phyloP scores from a whole-genome alignment of 1,140 invertebrate genomes.

The Paramacrobiotus metropolitanus region DNA sequence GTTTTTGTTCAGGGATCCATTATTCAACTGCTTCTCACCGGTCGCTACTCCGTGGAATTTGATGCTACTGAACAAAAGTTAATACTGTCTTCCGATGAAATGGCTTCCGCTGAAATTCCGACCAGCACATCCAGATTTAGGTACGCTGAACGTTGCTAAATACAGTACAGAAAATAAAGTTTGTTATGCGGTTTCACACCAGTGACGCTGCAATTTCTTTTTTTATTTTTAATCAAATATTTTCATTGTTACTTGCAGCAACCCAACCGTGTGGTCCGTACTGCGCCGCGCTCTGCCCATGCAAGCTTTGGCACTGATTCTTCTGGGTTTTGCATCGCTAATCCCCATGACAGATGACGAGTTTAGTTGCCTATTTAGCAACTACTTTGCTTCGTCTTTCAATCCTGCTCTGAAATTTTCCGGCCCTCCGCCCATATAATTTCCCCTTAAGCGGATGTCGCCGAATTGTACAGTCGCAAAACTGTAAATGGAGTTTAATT shows the following conservation, averaged over 20 bases:
- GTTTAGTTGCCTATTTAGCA: conserved; percentile 51
- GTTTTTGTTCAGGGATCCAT: background rate
- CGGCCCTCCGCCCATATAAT: conserved; percentile 60
- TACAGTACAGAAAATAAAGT: too few species aligned
- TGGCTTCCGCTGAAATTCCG: background rate
- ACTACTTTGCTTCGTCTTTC: conserved; percentile 47
- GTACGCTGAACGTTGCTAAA: background rate
- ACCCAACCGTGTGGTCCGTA: background rate
- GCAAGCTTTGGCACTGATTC: conserved; percentile 58
- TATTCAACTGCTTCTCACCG: background rate
- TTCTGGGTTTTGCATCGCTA: conserved; percentile 62
- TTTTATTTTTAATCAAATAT: too few species aligned
- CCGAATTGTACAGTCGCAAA: too few species aligned
- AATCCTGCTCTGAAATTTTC: conserved; percentile 64
- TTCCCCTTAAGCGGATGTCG: too few species aligned
- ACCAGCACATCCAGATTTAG: background rate
- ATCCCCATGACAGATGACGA: conserved; percentile 52
- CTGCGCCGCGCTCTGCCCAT: conserved; percentile 45
- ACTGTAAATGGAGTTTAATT: too few species aligned
- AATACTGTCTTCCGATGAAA: background rate
- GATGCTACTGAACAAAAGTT: background rate
- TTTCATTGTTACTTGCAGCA: background rate
- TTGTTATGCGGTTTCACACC: too few species aligned
- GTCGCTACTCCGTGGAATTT: background rate
- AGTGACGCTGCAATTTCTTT: background rate